Conservation (phyloP, 2,113 vertebrate genomes). For the Ivindomyrus marchei region DNA sequence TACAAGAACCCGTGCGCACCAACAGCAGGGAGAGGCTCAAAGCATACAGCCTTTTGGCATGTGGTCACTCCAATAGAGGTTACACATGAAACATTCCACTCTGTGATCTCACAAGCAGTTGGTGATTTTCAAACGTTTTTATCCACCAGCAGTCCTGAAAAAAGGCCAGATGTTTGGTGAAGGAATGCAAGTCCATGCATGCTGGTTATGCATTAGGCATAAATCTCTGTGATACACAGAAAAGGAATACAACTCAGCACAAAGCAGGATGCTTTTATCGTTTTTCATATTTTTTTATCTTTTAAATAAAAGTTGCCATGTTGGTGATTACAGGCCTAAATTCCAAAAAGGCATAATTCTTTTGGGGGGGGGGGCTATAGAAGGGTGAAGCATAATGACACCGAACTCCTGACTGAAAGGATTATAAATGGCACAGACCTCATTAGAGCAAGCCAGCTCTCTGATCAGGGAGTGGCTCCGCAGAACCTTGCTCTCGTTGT, state of each 20-base stretch:
- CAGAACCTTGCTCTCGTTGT: background rate
- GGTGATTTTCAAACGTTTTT: background rate
- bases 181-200: background rate
- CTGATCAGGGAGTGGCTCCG: background rate
- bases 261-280: background rate
- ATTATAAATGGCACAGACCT: background rate
- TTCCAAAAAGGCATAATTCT: background rate
- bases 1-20: background rate
- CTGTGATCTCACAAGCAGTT: background rate
- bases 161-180: background rate
- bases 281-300: background rate
- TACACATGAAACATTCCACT: background rate
- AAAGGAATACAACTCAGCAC: background rate
- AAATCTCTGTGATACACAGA: background rate
- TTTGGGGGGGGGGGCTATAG: background rate
- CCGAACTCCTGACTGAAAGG: background rate
- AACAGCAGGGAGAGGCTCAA: background rate
- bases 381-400: background rate
- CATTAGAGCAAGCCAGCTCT: background rate
- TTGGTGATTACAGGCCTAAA: background rate
- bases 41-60: background rate
- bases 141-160: background rate
- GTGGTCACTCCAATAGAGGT: background rate
- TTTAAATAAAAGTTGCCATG: background rate
- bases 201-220: background rate